Evolutionary conservation across 2,113 vertebrate genomes (phyloP), one percentile per base, ranked within the genome.

Genomic region (Sardina pilchardus): DNA sequence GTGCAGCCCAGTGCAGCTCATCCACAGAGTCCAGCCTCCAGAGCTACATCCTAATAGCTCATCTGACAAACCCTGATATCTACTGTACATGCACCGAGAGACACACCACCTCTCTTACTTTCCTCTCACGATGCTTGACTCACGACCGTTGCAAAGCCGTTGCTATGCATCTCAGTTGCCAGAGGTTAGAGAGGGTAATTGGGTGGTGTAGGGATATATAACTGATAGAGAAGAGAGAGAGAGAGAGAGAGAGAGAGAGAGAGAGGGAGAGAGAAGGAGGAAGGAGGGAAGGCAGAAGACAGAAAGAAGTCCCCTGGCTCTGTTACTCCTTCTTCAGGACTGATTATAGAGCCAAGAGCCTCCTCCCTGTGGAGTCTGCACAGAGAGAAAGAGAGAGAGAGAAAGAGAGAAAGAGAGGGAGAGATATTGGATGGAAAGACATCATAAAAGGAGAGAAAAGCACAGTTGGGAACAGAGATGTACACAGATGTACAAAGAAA

Each of bases 131-230:
- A 12, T 4, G 14, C 30, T 78, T 16, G 10, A 36, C 9, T 75
- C 67, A 36, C 71, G 12, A 78, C 34, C 39, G 26, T 34, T 12
- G 14, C 71, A 34, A 78, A 36, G 12, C 34, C 34, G 34, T 78
- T 34, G 26, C 71, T 78, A 39, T 78, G 71, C 71, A 78, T 36
- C 30, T 6, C 71, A 16, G 71, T 78, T 78, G 30, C 26, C 71
- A 36, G 10, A 34, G 71, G 71, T 78, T 78, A 78, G 71, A 78
- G 71, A 34, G 71, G 71, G 71, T 78, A 78, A 78, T 78, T 30
- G 26, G 39, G 34, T 78, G 71, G 71, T 3, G 0, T 78, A 78
- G 16, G 14, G 30, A 17, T 30, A 67, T 14, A 39, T 16, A 16
- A 78, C 26, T 39, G 30, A 78, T 78, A 78, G 10, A 36, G 30